Percentiles rank a stretch among this genome's conserved stretches.
phyloP scores from a whole-genome alignment of 2,113 vertebrate genomes.

The Thamnophis sirtalis region DNA sequence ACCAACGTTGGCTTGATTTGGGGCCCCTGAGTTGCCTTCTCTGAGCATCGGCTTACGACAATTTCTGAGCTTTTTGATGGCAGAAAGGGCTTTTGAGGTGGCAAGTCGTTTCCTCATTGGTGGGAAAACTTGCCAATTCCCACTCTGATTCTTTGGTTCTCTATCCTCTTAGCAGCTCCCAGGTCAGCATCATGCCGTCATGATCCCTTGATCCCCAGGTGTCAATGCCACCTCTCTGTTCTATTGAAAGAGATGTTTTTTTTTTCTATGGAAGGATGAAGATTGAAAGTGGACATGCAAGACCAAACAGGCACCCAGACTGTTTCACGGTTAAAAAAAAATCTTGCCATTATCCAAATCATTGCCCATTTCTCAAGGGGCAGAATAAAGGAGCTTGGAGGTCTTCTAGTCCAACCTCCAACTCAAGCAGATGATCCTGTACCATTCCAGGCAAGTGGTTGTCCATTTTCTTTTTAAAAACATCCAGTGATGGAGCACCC shows the following conservation, averaged over 20 bases:
- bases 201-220: not conserved
- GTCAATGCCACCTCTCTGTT: not conserved
- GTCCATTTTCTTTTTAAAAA: not conserved
- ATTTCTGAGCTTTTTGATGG: too few relatives aligned
- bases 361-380: not conserved
- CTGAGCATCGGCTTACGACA: too few relatives aligned
- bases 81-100: not conserved
- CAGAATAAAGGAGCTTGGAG: too few relatives aligned
- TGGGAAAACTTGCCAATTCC: not conserved
- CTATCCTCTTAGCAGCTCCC: not conserved
- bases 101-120: not conserved
- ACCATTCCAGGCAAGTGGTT: not conserved
- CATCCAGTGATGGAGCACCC: too few relatives aligned
- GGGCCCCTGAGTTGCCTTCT: not conserved
- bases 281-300: not conserved
- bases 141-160: not conserved
- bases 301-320: not conserved
- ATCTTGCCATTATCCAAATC: not conserved
- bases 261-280: not conserved
- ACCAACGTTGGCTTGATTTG: not conserved
- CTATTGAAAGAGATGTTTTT: not conserved
- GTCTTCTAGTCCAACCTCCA: too few relatives aligned
- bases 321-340: not conserved
- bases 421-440: not conserved
- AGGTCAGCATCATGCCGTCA: not conserved